phyloP scores from a whole-genome alignment of 1,140 invertebrate species.

The Thaumetopoea pityocampa region DNA sequence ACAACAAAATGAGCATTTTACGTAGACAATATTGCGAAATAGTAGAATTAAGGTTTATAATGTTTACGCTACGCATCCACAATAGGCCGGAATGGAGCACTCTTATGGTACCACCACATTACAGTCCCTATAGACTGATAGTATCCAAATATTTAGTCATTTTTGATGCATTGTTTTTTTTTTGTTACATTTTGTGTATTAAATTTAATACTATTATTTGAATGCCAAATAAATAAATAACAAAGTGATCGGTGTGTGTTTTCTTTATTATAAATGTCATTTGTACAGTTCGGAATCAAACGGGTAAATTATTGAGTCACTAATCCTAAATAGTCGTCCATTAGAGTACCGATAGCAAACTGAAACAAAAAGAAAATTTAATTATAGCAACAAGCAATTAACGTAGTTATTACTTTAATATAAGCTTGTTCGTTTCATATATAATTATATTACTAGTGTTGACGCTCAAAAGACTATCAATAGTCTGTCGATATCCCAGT shows the following conservation, averaged over 20 bases:
- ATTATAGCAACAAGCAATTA: conserved; percentile 9
- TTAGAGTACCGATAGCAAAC: conserved; percentile 98
- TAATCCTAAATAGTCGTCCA: conserved; percentile 97
- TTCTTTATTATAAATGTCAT: conserved; percentile 34
- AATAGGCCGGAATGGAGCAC: too few relatives aligned
- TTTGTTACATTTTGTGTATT: conserved; percentile 62
- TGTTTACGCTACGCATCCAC: too few relatives aligned
- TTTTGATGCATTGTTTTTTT: conserved; percentile 64
- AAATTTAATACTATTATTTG: conserved; percentile 64
- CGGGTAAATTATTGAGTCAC: conserved; percentile 64
- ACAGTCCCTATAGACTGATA: conserved; percentile 71
- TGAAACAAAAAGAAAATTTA: conserved; percentile 76
- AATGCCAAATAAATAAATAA: conserved; percentile 72
- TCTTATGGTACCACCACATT: conserved; percentile 34
- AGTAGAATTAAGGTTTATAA: too few relatives aligned
- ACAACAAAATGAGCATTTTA: too few relatives aligned
- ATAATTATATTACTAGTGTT: too few relatives aligned
- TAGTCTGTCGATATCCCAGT: too few relatives aligned
- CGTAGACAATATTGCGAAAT: too few relatives aligned
- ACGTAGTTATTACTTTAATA: background rate
- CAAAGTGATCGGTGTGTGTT: conserved; percentile 29
- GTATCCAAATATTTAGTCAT: conserved; percentile 66
- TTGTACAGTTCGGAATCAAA: conserved; percentile 21
- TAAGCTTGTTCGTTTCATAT: too few relatives aligned
- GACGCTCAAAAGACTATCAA: too few relatives aligned